phyloP scores from a whole-genome alignment of 2,888 invertebrate genomes.

The Stenodema calcarata region DNA sequence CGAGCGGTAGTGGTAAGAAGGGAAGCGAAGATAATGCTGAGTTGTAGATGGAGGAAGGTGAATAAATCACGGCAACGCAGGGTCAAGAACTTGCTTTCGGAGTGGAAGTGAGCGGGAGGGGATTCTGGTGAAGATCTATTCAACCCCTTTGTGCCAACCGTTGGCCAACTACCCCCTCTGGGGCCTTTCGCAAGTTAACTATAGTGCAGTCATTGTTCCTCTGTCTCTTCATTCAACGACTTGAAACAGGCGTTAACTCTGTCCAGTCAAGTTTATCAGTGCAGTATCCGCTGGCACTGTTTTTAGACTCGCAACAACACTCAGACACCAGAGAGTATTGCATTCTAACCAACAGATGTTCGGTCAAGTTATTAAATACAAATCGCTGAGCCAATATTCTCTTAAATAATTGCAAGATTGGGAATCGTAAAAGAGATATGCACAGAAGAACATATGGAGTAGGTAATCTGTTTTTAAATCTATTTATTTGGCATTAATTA shows the following conservation, averaged over 20 bases:
- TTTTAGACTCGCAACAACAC: not conserved
- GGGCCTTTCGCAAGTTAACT: constrained; percentile 27
- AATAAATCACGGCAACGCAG: constrained; percentile 37
- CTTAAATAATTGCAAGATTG: too few species aligned
- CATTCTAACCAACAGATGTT: too few species aligned
- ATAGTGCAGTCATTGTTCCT: constrained; percentile 25
- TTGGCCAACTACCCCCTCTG: constrained; percentile 9
- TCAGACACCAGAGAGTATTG: not conserved
- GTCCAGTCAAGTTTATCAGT: not conserved
- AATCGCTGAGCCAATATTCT: too few species aligned
- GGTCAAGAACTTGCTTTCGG: constrained; percentile 38
- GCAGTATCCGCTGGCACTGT: not conserved
- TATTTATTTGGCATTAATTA: too few species aligned
- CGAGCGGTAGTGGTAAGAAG: not conserved
- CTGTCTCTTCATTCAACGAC: not conserved
- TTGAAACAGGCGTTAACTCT: not conserved
- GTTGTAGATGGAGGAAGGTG: constrained; percentile 31
- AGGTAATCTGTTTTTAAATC: too few species aligned
- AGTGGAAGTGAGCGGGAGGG: not conserved
- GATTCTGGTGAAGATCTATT: constrained; percentile 32
- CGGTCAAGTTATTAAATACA: too few species aligned
- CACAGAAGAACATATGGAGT: too few species aligned
- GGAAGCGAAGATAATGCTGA: constrained; percentile 23
- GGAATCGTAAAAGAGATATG: too few species aligned
- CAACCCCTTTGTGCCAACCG: constrained; percentile 2